Conservation (phyloP, 2,113 vertebrate species). For the Xerus inauris region DNA sequence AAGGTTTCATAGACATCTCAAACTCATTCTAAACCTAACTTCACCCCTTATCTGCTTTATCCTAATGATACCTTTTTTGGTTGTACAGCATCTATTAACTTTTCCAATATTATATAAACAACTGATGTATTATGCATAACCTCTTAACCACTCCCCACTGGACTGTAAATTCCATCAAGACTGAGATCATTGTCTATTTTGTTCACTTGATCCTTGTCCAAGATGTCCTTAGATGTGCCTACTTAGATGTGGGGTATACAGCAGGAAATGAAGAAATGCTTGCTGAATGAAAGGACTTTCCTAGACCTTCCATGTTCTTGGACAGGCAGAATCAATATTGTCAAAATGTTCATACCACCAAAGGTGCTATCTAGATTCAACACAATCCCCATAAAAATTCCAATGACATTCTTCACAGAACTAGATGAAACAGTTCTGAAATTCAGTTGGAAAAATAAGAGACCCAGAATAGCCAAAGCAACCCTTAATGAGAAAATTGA, state of each 20-base stretch:
- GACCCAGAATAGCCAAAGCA: too few species aligned
- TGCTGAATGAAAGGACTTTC: not conserved
- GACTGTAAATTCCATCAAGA: not conserved
- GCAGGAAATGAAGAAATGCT: not conserved
- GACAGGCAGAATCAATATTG: too few species aligned
- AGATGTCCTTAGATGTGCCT: not conserved
- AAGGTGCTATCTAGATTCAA: too few species aligned
- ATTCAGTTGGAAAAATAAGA: too few species aligned
- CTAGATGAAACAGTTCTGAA: too few species aligned
- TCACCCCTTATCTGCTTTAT: not conserved
- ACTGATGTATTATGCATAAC: not conserved
- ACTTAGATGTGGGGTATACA: not conserved
- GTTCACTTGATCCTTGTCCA: not conserved
- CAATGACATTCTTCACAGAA: too few species aligned
- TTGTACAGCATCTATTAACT: not conserved
- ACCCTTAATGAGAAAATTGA: too few species aligned
- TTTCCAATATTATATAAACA: not conserved
- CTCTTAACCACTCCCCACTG: not conserved
- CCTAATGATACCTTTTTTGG: not conserved
- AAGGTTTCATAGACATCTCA: not conserved
- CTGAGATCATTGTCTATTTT: not conserved
- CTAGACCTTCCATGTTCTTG: not conserved
- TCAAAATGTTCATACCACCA: too few species aligned
- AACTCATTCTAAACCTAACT: not conserved
- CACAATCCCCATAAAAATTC: too few species aligned